A percentile compares a stretch with the other conserved stretches of the same genome.
These are phyloP conservation scores for Microctonus brassicae DNA, from an alignment of 2,888 invertebrate genomes.

Conservation along the genomic window DNA sequence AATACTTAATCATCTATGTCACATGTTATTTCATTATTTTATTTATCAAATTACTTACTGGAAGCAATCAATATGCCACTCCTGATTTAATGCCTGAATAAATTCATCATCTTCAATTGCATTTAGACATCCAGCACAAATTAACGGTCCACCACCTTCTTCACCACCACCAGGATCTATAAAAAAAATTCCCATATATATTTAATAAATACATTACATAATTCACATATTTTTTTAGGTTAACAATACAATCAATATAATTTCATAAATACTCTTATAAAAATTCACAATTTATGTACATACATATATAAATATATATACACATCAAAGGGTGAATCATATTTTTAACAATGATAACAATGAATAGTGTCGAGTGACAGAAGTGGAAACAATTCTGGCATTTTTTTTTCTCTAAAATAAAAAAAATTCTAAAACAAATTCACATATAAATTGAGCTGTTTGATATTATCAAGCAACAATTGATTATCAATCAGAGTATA, in stretches of 20 bases:
- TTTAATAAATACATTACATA: not conserved
- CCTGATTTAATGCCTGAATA: constrained; percentile 84
- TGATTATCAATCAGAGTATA: not conserved
- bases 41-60: constrained; percentile 71
- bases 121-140: constrained; percentile 83
- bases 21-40: not conserved
- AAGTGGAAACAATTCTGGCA: constrained; percentile 23
- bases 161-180: constrained; percentile 60
- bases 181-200: not conserved
- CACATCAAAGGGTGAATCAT: constrained; percentile 12
- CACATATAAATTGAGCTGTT: not conserved
- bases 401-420: not conserved
- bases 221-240: not conserved
- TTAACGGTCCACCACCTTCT: constrained; percentile 57
- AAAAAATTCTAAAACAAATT: not conserved
- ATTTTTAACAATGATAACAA: constrained; percentile 20
- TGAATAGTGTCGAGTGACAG: constrained; percentile 12
- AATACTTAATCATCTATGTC: too few relatives aligned
- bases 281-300: not conserved
- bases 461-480: not conserved
- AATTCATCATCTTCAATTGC: constrained; percentile 82
- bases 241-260: not conserved
- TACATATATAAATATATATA: too few relatives aligned
- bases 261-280: not conserved
- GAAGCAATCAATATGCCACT: constrained; percentile 93